Conservation (phyloP, 1,140 invertebrate species). For the Megathymus violae region DNA sequence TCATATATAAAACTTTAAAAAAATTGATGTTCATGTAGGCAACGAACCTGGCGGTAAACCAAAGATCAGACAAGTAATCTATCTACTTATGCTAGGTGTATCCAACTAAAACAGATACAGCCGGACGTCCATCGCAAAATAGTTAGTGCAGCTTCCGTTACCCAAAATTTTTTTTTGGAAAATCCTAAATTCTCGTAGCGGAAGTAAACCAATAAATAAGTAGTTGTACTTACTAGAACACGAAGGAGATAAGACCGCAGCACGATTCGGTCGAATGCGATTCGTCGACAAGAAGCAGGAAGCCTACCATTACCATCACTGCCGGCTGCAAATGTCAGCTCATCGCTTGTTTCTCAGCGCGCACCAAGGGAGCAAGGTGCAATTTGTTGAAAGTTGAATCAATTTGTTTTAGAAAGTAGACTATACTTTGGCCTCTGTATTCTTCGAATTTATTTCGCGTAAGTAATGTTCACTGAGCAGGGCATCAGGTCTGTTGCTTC, state of each 20-base stretch:
- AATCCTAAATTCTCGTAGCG: too few relatives aligned
- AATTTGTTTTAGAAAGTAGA: slow-evolving; percentile 79
- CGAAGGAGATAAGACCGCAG: not conserved
- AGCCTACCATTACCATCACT: slow-evolving; percentile 16
- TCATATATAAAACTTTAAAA: too few relatives aligned
- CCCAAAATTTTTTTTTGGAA: too few relatives aligned
- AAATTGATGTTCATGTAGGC: too few relatives aligned
- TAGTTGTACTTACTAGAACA: too few relatives aligned
- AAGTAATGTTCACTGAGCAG: slow-evolving; percentile 1
- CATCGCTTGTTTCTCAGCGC: slow-evolving; percentile 35
- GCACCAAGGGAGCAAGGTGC: slow-evolving; percentile 46
- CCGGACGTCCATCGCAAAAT: too few relatives aligned
- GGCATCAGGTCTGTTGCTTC: not conserved
- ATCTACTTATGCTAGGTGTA: too few relatives aligned
- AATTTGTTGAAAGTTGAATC: slow-evolving; percentile 79
- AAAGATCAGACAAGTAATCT: too few relatives aligned
- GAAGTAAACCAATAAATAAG: too few relatives aligned
- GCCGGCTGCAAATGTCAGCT: slow-evolving; percentile 39
- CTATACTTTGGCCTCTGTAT: slow-evolving; percentile 44
- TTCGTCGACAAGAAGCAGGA: slow-evolving; percentile 29
- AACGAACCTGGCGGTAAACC: too few relatives aligned
- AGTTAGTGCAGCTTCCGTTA: too few relatives aligned
- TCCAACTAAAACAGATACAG: too few relatives aligned
- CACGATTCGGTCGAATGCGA: not conserved
- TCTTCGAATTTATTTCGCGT: slow-evolving; percentile 23